Evolutionary conservation across 2,797 vertebrate genomes (phyloP), one percentile per base, ranked within the genome.

Genomic region (Alca torda): DNA sequence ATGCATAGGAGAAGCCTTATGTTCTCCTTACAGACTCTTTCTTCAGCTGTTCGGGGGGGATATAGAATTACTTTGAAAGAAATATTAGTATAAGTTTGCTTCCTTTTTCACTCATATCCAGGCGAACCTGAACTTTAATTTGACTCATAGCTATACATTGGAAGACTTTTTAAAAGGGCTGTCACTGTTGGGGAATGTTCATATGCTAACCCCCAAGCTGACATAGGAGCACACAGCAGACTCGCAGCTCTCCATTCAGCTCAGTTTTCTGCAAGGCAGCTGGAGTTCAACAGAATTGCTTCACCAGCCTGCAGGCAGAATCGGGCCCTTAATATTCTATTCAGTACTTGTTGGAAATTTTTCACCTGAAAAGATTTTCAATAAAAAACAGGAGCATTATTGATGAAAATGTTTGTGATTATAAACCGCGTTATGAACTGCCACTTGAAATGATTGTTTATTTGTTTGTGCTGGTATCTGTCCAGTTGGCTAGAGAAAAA

Each of bases 401-500:
- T 83, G 57, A 92, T 77, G 53, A 78, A 89, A 96, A 93, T 69
- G 43, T 60, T 82, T 51, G 61, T 77, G 54, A 87, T 84, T 93
- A 69, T 51, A 65, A 93, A 78, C 25, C 51, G 30, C 48, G 56
- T 87, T 94, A 63, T 65, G 31, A 87, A 65, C 59, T 87, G 33
- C 43, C 31, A 93, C 72, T 86, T 87, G 72, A 89, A 92, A 81
- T 65, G 21, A 87, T 69, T 90, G 35, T 77, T 93, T 93, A 50
- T 83, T 95, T 94, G 73, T 2, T 75, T 91, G 85, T 92, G 24
- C 46, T 96, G 73, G 41, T 83, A 54, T 65, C 53, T 70, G 9
- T 90, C 63, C 84, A 94, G 72, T 61, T 95, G 84, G 87, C 84
- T 91, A 61, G 26, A 87, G 73, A 78, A 92, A 89, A 89, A 57